Percentiles rank a stretch among this genome's conserved stretches.
phyloP scores from a whole-genome alignment of 2,797 vertebrate species.

The Alca torda region DNA sequence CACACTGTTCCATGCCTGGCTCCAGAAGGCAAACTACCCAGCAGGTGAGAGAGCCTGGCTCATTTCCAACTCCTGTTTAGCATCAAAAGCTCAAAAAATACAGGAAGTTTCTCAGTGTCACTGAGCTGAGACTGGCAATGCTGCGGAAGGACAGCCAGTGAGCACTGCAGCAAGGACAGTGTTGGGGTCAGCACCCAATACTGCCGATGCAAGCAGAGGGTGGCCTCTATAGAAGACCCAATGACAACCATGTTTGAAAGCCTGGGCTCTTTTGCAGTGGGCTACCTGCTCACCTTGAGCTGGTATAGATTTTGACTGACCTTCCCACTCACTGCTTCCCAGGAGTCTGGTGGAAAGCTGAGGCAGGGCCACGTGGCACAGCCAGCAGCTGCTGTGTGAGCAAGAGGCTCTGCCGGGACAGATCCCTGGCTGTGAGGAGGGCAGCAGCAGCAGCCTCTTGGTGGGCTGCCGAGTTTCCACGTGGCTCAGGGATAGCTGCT shows the following conservation, averaged over 20 bases:
- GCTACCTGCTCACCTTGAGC: not conserved
- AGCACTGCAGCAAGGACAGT: not conserved
- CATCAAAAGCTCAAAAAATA: conserved; percentile 4
- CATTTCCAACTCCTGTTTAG: not conserved
- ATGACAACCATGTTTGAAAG: not conserved
- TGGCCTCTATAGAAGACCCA: not conserved
- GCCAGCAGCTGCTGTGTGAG: not conserved
- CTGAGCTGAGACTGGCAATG: not conserved
- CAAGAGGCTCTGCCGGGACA: not conserved
- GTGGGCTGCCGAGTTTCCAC: not conserved
- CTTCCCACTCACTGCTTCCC: not conserved
- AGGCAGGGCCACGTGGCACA: not conserved
- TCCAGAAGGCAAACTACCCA: not conserved
- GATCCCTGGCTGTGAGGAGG: not conserved
- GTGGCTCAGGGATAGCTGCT: not conserved
- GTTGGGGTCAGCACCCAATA: not conserved
- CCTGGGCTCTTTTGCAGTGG: not conserved
- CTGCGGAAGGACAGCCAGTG: not conserved
- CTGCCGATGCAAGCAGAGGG: not conserved
- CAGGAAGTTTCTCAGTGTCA: not conserved
- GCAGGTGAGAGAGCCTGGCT: not conserved
- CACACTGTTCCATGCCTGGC: accelerated
- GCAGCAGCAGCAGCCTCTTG: not conserved
- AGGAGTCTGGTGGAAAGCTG: not conserved
- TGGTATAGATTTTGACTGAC: not conserved